Base-by-base conservation (phyloP, 2,113 vertebrate genomes). In the Cinclus cinclus region DNA sequence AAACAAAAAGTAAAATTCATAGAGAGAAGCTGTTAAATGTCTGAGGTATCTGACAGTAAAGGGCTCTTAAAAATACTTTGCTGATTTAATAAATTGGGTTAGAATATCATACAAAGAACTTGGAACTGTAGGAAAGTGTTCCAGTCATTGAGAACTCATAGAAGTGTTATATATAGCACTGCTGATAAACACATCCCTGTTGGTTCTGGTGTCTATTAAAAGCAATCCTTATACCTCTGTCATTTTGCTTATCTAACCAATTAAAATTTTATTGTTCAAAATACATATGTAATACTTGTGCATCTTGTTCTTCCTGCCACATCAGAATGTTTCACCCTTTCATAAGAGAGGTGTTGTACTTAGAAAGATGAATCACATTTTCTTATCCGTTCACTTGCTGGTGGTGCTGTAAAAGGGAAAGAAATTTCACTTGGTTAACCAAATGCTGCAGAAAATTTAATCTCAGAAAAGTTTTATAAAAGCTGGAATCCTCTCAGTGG, bases 211-310 rank as follows among this genome's bases (percentile, higher is more conserved):
- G 16, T 7, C 25, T 69, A 4, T 62, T 69, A 35, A 65, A 87
- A 87, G 12, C 30, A 91, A 91, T 35, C 8, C 13, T 42, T 37
- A 21, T 27, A 42, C 13, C 19, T 85, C 39, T 63, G 18, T 58
- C 42, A 23, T 49, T 83, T 49, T 0, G 0, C 11, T 71, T 7
- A 73, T 58, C 20, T 18, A 27, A 28, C 24, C 30, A 62, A 47
- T 74, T 60, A 25, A 46, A 68, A 31, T 68, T 89, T 87, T 80
- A 41, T 33, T 80, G 37, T 86, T 24, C 30, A n/a, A 87, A 84
- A 39, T n/a, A 17, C 9, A 68, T 10, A 35, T 13, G 4, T n/a
- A 41, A 24, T 67, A 28, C 7, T 37, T 33, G 28, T 55, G 5
- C 3, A 49, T 24, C 50, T 65, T 94, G 15, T 28, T 84, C 31